These are phyloP conservation scores for Phenacoccus solenopsis DNA, from an alignment of 1,140 invertebrate species.

Conservation along the genomic window DNA sequence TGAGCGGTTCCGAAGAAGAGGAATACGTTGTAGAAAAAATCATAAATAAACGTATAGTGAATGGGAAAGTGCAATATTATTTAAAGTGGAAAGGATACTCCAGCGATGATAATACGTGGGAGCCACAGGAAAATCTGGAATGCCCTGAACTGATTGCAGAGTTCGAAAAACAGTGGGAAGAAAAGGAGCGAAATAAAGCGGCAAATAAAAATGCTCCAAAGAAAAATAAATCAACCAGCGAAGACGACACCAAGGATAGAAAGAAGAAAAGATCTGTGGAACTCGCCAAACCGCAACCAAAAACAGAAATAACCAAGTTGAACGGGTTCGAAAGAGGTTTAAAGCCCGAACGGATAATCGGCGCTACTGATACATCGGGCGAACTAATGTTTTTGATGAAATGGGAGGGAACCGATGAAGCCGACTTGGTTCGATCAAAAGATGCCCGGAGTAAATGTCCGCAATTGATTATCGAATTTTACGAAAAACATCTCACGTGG, in stretches of 20 bases:
- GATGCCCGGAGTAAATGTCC: constrained; percentile 64
- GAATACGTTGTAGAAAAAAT: constrained; percentile 11
- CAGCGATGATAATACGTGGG: constrained; percentile 49
- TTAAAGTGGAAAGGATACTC: constrained; percentile 18
- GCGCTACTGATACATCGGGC: constrained; percentile 85
- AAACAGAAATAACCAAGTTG: not conserved
- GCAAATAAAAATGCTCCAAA: not conserved
- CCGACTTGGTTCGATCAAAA: constrained; percentile 60
- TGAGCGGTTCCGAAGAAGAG: constrained; percentile 2
- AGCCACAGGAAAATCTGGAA: constrained; percentile 57
- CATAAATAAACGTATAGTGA: not conserved
- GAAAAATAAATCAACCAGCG: not conserved
- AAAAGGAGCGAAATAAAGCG: not conserved
- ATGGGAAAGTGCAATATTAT: constrained; percentile 8
- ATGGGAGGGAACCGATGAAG: constrained; percentile 63
- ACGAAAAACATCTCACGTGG: constrained; percentile 63
- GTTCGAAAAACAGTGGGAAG: constrained; percentile 41
- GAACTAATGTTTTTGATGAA: constrained; percentile 96
- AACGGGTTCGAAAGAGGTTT: constrained; percentile 80
- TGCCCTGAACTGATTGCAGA: constrained; percentile 63
- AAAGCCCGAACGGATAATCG: constrained; percentile 87
- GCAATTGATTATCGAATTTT: constrained; percentile 73
- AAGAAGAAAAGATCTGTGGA: not conserved
- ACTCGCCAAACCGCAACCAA: not conserved
- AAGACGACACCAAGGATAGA: not conserved